Base-by-base conservation (phyloP, 2,113 vertebrate genomes). In the Patagioenas fasciata region DNA sequence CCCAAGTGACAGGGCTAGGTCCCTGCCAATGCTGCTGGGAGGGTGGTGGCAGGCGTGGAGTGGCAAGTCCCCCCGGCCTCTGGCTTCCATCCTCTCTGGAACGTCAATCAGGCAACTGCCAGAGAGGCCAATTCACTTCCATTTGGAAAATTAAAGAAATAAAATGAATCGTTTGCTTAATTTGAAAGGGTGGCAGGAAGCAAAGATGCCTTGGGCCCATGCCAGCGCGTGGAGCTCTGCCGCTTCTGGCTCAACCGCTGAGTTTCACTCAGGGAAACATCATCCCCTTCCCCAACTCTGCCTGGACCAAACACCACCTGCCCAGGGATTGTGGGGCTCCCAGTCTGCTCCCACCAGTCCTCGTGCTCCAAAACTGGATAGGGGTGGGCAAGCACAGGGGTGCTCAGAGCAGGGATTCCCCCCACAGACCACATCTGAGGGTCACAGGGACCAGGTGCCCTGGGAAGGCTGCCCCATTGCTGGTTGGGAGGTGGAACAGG, bases 91-190 rank as follows among this genome's bases (percentile, higher is more conserved):
- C 48, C 38, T 64, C 85, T 58, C 34, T 40, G 34, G 64, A 90
- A 92, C 1, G 91, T 95, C 95, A 88, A 94, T 93, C 96, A 94
- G 57, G 88, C 95, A 91, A 93, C 95, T 96, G 95, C 93, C 96
- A 96, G 70, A 0, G 0, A 3, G 3, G 92, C 93, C 96, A 96
- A 96, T 95, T 96, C 93, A 56, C 91, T 94, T 97, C 96, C 96
- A 97, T 96, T 97, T 97, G 92, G 96, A 96, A 97, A 97, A 97
- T 97, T 96, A 97, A 97, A 96, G 93, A 93, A 95, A 96, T 93
- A 94, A 94, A 97, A 97, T 96, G 87, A 97, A 96, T 96, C 25
- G 92, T 81, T 93, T 95, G 89, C 95, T 94, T 97, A 95, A 96
- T 97, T 97, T 96, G 88, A 96, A 97, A 97, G 95, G 96, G 96